A percentile compares a stretch with the other conserved stretches of the same genome.
Evolutionary conservation across 2,888 invertebrate genomes (phyloP).

Genomic region (Lithophane socia): DNA sequence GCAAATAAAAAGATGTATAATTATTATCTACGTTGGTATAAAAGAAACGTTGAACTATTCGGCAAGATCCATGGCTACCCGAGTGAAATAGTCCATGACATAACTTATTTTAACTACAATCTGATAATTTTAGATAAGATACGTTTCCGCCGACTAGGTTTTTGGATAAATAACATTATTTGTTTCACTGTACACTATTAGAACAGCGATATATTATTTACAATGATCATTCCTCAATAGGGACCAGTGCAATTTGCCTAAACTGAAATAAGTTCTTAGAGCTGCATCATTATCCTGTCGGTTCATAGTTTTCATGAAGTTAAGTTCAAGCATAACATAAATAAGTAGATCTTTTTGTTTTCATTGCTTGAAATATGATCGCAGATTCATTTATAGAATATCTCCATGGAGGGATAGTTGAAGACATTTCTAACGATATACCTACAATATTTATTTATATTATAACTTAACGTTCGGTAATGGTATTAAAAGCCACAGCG

Average conservation of each 20-base stretch:
- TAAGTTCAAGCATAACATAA: neutral
- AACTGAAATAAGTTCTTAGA: neutral
- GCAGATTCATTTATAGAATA: no score
- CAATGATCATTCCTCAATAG: neutral
- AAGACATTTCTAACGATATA: no score
- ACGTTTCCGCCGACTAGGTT: constrained; percentile 6
- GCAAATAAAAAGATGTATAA: neutral
- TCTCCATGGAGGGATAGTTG: no score
- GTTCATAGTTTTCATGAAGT: neutral
- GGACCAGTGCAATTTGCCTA: neutral
- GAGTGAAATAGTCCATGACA: neutral
- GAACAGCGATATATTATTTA: neutral
- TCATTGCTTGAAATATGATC: no score
- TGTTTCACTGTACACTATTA: neutral
- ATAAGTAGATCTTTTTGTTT: no score
- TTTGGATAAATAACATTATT: neutral
- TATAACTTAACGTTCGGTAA: neutral
- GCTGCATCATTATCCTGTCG: neutral
- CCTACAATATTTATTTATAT: neutral
- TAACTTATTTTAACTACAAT: constrained; percentile 14
- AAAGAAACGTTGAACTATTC: neutral
- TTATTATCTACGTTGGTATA: neutral
- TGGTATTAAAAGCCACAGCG: neutral
- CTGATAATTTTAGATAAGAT: constrained; percentile 28
- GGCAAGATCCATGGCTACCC: neutral